Base-by-base conservation (phyloP, 1,140 invertebrate genomes). In the Mylabris phalerata region DNA sequence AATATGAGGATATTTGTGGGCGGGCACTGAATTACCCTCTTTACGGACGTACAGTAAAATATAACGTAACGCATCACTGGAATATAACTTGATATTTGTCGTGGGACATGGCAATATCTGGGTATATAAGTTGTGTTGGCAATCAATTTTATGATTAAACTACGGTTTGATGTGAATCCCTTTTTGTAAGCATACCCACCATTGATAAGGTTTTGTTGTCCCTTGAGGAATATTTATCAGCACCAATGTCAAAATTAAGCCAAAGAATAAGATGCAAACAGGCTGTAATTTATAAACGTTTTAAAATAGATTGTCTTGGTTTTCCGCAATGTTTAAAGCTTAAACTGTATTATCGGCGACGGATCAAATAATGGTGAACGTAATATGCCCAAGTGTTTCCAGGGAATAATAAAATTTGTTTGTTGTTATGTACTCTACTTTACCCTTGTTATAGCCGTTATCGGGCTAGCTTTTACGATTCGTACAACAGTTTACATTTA, bases 401-500 rank as follows among this genome's bases (percentile, higher is more conserved):
- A 41, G 50, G 50, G 50, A 52, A 52, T 43, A 43, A 52, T 52
- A 52, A 52, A 52, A 52, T 52, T 52, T 43, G 50, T 51, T 51
- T 51, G 50, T 52, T 52, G 50, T 52, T 52, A 41, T 52, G 50
- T 25, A 44, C 43, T 41, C 25, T 45, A 27, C 25, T 45, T 45
- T 26, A 38, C n/a, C 40, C 25, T 50, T 39, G 38, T 39, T 26
- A 46, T 45, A 44, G 45, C 39, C 42, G 42, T 54, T 54, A 45
- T 52, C 50, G 26, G 44, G 25, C 11, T 41, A 43, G 50, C 32
- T 52, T 52, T 43, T 32, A 27, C 27, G 41, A 46, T 54, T 54
- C 42, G 41, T 26, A 25, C 45, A 42, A 41, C 50, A n/a, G 50
- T 32, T 32, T 32, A 32, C 32, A 32, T 32, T 32, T 44, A 52